phyloP scores from a whole-genome alignment of 2,113 vertebrate genomes.

The Gasterosteus aculeatus region DNA sequence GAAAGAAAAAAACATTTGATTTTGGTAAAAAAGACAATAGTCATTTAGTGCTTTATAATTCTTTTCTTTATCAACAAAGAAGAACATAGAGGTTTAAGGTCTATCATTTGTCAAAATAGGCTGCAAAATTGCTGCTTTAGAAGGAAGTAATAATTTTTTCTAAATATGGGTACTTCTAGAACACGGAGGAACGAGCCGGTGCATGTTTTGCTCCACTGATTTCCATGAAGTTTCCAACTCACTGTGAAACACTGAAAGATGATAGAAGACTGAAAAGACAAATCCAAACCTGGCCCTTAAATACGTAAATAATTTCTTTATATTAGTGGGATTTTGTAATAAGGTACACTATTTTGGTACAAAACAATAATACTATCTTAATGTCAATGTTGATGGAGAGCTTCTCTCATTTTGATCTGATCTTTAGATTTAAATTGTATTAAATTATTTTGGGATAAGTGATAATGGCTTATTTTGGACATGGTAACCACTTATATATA shows the following conservation, averaged over 20 bases:
- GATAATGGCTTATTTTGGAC: background rate
- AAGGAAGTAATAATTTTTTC: background rate
- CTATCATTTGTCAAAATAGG: background rate
- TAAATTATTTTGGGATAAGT: background rate
- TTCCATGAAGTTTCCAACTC: no score
- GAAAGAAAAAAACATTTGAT: no score
- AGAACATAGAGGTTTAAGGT: background rate
- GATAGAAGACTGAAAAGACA: no score
- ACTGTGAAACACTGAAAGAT: no score
- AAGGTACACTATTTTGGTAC: no score
- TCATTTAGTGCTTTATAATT: background rate
- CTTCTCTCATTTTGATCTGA: background rate
- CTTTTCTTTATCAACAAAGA: background rate
- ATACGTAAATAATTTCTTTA: background rate
- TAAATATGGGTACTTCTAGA: background rate
- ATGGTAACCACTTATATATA: background rate
- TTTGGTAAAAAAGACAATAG: background rate
- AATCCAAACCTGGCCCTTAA: no score
- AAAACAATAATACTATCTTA: background rate
- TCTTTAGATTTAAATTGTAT: background rate
- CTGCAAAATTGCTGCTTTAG: no score
- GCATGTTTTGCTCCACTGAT: background rate
- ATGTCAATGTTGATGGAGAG: background rate
- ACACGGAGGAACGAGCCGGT: background rate
- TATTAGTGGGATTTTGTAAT: background rate